Evolutionary conservation across 2,797 vertebrate genomes (phyloP).

Genomic region (Enoplosus armatus): DNA sequence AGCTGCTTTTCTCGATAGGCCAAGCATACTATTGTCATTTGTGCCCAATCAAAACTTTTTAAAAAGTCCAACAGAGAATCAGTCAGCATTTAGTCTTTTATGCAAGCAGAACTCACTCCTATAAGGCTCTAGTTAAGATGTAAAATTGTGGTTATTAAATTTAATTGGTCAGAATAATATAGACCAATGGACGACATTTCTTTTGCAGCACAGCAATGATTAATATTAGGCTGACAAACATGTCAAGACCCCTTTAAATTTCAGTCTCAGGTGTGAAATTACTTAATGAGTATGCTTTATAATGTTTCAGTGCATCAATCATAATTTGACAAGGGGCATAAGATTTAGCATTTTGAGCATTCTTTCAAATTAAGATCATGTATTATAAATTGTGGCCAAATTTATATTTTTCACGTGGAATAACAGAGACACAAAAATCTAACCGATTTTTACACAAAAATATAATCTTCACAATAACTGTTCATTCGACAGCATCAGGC

Average conservation of each 20-base stretch:
- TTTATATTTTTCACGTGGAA: conserved; percentile 2
- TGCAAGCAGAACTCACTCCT: background rate
- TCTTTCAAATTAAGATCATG: background rate
- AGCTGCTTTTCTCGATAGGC: conserved; percentile 25
- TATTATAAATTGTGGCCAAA: background rate
- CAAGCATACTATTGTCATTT: conserved; percentile 37
- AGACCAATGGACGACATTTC: background rate
- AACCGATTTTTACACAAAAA: conserved; percentile 5
- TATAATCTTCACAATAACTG: background rate
- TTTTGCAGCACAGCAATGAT: conserved; percentile 8
- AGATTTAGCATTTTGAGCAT: background rate
- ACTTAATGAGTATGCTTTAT: background rate
- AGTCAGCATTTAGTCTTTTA: conserved; percentile 2
- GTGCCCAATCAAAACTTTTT: conserved; percentile 30
- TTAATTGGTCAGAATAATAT: conserved; percentile 1
- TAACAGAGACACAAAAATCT: conserved; percentile 1
- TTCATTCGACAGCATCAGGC: conserved; percentile 48
- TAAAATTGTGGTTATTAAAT: conserved; percentile 10
- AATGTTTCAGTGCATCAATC: background rate
- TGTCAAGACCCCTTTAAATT: conserved; percentile 17
- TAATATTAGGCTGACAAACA: conserved; percentile 8
- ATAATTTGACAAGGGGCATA: background rate
- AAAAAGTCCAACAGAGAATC: conserved; percentile 4
- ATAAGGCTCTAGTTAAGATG: background rate
- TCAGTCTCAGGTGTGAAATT: background rate